These are phyloP conservation scores for Eulemur mongoz DNA, from an alignment of 2,797 vertebrate species.

Conservation along the genomic window DNA sequence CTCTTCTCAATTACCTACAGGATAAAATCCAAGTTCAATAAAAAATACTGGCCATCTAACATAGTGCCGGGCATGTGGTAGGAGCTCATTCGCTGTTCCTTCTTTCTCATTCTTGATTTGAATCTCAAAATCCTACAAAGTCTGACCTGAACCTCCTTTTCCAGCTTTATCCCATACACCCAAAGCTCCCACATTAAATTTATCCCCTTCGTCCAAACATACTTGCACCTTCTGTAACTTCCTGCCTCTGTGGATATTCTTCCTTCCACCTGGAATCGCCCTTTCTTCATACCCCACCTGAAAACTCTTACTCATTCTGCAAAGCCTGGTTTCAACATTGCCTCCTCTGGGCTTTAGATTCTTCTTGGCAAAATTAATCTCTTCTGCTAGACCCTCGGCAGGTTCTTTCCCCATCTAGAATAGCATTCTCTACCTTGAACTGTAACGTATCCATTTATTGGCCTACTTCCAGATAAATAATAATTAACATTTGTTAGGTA, in stretches of 20 bases:
- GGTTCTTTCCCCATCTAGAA: not conserved
- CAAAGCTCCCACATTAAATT: not conserved
- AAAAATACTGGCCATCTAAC: not conserved
- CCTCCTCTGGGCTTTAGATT: not conserved
- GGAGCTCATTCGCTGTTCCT: not conserved
- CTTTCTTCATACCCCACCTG: not conserved
- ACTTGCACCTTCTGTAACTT: not conserved
- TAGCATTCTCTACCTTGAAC: not conserved
- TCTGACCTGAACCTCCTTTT: not conserved
- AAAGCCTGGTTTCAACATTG: not conserved
- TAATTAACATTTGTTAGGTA: slow-evolving; percentile 42
- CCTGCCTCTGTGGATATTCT: not conserved
- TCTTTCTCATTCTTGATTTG: not conserved
- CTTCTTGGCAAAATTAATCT: not conserved
- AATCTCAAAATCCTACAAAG: not conserved
- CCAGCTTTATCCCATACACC: not conserved
- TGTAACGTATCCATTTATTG: not conserved
- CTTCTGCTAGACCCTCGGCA: not conserved
- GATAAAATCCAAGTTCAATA: not conserved
- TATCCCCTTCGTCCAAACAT: not conserved
- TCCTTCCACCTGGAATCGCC: not conserved
- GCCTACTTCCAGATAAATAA: slow-evolving; percentile 40
- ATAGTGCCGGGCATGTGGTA: not conserved
- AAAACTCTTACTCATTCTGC: slow-evolving; percentile 27
- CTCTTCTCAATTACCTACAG: not conserved